Conservation (phyloP, 2,113 vertebrate species). For the Ceuthmochares aereus region DNA sequence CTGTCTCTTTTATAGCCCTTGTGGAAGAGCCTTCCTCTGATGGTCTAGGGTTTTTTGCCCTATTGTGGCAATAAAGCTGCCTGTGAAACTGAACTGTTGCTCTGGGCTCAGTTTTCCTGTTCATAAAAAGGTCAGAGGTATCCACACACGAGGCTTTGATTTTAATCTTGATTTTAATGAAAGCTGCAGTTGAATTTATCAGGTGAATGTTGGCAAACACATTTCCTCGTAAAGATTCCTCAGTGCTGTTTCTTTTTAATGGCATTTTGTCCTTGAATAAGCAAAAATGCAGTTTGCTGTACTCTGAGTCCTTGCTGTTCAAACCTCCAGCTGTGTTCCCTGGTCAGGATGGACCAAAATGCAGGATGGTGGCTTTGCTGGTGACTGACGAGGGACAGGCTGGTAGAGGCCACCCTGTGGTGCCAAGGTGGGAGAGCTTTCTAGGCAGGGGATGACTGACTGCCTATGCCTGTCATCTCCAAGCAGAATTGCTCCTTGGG, state of each 20-base stretch:
- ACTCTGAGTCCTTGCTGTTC: not conserved
- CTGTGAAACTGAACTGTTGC: not conserved
- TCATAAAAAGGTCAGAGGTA: not conserved
- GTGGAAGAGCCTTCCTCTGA: not conserved
- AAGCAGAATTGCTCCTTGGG: not conserved
- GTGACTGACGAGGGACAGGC: not conserved
- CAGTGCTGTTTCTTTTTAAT: not conserved
- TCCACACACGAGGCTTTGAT: not conserved
- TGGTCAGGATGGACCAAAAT: not conserved
- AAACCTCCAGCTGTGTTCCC: not conserved
- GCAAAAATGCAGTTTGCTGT: not conserved
- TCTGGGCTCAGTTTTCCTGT: not conserved
- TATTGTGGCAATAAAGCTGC: not conserved
- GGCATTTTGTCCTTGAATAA: not conserved
- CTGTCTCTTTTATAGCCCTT: not conserved
- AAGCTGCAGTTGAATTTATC: not conserved
- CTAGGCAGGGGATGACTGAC: not conserved
- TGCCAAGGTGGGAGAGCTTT: not conserved
- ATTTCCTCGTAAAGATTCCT: not conserved
- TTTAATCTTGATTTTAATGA: not conserved
- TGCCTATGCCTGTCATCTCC: not conserved
- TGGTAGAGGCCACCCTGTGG: not conserved
- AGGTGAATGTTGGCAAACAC: not conserved
- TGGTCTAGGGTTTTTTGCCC: not conserved
- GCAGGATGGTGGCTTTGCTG: accelerated